These are phyloP conservation scores for Branchinecta lindahli DNA, from an alignment of 1,140 invertebrate genomes.

Conservation along the genomic window DNA sequence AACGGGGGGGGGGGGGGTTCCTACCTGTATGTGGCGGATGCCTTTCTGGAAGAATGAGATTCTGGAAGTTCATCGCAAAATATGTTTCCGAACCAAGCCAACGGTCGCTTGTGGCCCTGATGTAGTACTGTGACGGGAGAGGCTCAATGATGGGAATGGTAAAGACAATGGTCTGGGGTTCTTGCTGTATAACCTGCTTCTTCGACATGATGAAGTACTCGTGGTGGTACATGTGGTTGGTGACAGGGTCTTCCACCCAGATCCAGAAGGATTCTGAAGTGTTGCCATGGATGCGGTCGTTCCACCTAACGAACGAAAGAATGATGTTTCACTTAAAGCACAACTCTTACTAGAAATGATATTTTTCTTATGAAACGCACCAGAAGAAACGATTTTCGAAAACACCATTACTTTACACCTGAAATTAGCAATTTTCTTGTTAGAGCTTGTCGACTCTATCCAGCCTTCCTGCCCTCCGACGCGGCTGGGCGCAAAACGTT, in stretches of 20 bases:
- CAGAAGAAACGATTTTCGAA: no score
- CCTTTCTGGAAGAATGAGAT: constrained; percentile 76
- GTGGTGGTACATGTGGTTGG: constrained; percentile 86
- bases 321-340: no score
- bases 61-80: constrained; percentile 64
- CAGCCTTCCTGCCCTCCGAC: no score
- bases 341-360: no score
- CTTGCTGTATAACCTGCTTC: constrained; percentile 49
- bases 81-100: constrained; percentile 71
- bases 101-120: constrained; percentile 68
- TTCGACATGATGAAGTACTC: constrained; percentile 80
- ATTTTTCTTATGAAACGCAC: constrained; percentile 13
- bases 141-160: constrained; percentile 90
- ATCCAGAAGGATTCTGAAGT: constrained; percentile 85
- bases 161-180: constrained; percentile 73
- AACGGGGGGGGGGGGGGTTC: not conserved
- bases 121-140: constrained; percentile 77
- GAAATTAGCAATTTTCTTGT: no score
- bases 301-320: constrained; percentile 45
- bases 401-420: no score
- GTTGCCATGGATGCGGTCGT: constrained; percentile 73
- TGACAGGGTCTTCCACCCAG: constrained; percentile 91
- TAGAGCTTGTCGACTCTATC: no score
- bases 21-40: constrained; percentile 81
- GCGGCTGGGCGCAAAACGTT: no score